Conservation (phyloP, 2,888 invertebrate genomes). For the Ramazzottius varieornatus region DNA sequence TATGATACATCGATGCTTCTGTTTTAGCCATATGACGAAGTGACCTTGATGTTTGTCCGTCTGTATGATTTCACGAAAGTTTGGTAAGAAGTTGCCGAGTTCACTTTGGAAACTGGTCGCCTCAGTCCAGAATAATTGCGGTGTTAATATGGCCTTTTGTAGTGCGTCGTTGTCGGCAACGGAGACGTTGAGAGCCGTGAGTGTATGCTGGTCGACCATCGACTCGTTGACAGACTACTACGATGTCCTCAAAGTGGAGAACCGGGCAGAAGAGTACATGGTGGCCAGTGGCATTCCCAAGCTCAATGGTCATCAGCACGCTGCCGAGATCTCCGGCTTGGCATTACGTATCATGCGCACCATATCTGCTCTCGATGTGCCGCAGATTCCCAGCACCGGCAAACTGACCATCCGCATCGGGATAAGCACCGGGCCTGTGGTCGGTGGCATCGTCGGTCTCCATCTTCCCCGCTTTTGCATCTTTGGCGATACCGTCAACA, state of each 20-base stretch:
- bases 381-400: not conserved
- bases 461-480: not conserved
- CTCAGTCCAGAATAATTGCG: no score
- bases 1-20: not conserved
- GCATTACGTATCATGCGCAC: not conserved
- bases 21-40: not conserved
- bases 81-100: not conserved
- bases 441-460: not conserved
- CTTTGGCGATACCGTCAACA: slow-evolving; percentile 1
- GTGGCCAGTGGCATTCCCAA: slow-evolving; percentile 1
- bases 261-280: slow-evolving; percentile 2
- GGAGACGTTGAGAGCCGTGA: not conserved
- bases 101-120: not conserved
- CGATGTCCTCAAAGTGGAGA: slow-evolving; percentile 2
- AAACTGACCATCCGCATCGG: not conserved
- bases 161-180: not conserved
- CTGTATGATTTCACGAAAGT: not conserved
- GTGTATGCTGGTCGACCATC: not conserved
- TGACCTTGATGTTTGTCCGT: not conserved
- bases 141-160: no score
- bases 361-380: not conserved
- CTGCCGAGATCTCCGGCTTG: not conserved
- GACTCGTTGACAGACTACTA: not conserved
- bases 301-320: not conserved
- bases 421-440: not conserved